phyloP scores from a whole-genome alignment of 2,888 invertebrate genomes.

The Conchocele bisecta region DNA sequence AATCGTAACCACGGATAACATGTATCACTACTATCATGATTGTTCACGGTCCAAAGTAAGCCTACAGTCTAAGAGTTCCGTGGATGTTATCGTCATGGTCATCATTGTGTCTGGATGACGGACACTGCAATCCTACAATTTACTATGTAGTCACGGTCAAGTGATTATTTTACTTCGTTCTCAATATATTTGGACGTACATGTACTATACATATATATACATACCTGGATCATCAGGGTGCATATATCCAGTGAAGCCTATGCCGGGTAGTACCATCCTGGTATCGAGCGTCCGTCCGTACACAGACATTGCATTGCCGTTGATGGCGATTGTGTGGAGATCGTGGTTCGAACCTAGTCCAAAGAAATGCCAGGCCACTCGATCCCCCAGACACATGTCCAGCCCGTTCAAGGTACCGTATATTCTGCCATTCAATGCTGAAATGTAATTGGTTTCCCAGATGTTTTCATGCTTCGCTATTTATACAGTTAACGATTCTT shows the following conservation, averaged over 20 bases:
- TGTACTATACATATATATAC: neutral
- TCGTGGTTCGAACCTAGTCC: constrained; percentile 58
- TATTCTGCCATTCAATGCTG: constrained; percentile 67
- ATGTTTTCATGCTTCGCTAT: neutral
- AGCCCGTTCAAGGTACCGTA: constrained; percentile 66
- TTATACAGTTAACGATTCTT: no score
- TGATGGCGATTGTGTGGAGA: constrained; percentile 58
- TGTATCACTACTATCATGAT: no score
- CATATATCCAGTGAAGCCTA: constrained; percentile 59
- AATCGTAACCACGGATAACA: no score
- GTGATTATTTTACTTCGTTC: no score
- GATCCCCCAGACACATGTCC: constrained; percentile 64
- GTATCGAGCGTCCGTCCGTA: constrained; percentile 55
- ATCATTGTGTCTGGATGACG: no score
- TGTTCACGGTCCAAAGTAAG: no score
- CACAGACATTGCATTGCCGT: constrained; percentile 60
- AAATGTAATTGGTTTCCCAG: constrained; percentile 8
- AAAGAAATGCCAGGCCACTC: constrained; percentile 61
- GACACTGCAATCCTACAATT: no score
- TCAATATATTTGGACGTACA: neutral
- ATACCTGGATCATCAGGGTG: constrained; percentile 59
- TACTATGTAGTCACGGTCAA: no score
- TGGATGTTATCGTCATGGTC: no score
- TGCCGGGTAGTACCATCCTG: constrained; percentile 55
- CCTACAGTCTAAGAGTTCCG: no score